A percentile compares a stretch with the other conserved stretches of the same genome.
phyloP scores from a whole-genome alignment of 1,140 invertebrate species.

The Chironomus tepperi region DNA sequence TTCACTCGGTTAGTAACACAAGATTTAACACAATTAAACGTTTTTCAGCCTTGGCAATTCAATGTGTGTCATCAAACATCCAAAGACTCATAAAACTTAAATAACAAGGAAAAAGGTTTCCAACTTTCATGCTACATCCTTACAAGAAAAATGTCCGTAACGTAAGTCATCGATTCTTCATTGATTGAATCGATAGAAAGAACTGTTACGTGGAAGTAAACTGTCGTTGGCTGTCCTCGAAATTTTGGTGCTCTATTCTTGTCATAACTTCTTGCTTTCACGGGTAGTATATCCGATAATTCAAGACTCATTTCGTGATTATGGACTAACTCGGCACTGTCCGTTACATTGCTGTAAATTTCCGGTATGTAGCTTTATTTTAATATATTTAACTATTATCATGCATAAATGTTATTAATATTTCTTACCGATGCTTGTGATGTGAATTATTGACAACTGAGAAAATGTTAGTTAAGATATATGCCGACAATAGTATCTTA shows the following conservation, averaged over 20 bases:
- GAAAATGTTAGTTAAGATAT: not conserved
- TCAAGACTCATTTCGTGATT: slow-evolving; percentile 55
- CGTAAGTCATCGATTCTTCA: slow-evolving; percentile 90
- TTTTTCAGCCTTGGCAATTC: too few relatives aligned
- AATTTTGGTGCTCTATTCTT: slow-evolving; percentile 82
- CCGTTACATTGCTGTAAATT: slow-evolving; percentile 16
- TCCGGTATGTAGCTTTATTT: slow-evolving; percentile 6
- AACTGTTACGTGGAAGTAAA: slow-evolving; percentile 83
- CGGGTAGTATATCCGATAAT: slow-evolving; percentile 69
- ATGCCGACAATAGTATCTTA: not conserved
- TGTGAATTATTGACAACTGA: not conserved
- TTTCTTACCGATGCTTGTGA: not conserved
- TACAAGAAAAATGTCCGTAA: slow-evolving; percentile 76
- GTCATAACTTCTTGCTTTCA: slow-evolving; percentile 77
- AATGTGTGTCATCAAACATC: too few relatives aligned
- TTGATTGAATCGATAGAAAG: slow-evolving; percentile 81
- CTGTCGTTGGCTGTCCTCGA: slow-evolving; percentile 72
- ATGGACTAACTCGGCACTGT: not conserved
- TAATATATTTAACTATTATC: not conserved
- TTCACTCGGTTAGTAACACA: too few relatives aligned
- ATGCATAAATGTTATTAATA: not conserved
- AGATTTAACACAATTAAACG: too few relatives aligned
- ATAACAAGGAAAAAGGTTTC: too few relatives aligned
- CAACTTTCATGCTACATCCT: too few relatives aligned
- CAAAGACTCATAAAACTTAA: too few relatives aligned